Percentiles rank a stretch among this genome's conserved stretches.
Evolutionary conservation across 2,797 vertebrate genomes (phyloP).

Genomic region (Pachyuromys duprasi): DNA sequence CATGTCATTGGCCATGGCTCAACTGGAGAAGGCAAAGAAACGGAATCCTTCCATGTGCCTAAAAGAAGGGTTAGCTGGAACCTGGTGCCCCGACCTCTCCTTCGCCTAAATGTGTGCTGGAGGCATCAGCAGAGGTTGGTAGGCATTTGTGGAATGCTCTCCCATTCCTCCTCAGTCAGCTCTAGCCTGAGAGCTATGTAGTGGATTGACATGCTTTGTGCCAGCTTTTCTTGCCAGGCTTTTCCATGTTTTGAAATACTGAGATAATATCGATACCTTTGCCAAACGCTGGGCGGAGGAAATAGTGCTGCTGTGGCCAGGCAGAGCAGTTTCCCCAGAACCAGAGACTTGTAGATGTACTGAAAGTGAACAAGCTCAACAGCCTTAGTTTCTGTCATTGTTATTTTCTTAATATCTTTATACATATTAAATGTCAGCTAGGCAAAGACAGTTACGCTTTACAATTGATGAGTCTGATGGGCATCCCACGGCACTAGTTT

Average conservation of each 20-base stretch:
- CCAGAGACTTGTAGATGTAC: neutral
- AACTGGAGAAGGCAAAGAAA: neutral
- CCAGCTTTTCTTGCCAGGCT: neutral
- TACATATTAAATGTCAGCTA: neutral
- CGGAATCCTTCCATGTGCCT: neutral
- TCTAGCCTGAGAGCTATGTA: neutral
- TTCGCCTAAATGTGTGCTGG: neutral
- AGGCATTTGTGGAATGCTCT: neutral
- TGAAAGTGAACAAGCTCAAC: neutral
- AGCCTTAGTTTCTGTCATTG: neutral
- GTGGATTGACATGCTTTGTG: neutral
- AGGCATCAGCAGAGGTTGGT: neutral
- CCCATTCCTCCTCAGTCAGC: neutral
- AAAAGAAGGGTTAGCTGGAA: neutral
- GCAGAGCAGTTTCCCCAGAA: neutral
- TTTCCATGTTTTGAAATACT: neutral
- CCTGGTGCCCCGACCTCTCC: neutral
- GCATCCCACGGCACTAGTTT: neutral
- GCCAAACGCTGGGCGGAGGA: neutral
- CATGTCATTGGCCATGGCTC: neutral
- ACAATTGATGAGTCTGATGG: neutral
- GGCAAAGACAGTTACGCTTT: neutral
- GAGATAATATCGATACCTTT: neutral
- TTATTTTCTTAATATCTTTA: neutral
- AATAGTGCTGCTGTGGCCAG: neutral